Evolutionary conservation across 2,797 vertebrate genomes (phyloP).

Genomic region (Sebastes umbrosus): DNA sequence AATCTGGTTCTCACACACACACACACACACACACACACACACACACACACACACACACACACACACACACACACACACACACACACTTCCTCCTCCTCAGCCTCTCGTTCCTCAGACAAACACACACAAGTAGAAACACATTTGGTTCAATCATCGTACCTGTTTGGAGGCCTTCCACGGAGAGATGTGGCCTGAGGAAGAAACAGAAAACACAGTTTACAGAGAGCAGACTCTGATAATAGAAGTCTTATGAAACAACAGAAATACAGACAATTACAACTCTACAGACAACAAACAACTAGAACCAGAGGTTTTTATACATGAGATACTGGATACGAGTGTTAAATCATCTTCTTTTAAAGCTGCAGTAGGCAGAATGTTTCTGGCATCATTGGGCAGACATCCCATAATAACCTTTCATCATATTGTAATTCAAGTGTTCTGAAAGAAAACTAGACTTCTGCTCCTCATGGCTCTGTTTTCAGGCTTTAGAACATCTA

Average conservation of each 20-base stretch:
- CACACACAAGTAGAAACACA: conserved; percentile 14
- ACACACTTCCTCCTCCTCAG: background rate
- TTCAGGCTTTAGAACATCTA: too few species aligned
- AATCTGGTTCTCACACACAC: background rate
- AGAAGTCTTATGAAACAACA: background rate
- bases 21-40: conserved; percentile 5
- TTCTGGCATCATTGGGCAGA: too few species aligned
- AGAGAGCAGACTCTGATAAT: conserved; percentile 4
- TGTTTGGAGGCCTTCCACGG: conserved; percentile 98
- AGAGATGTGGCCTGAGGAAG: conserved; percentile 92
- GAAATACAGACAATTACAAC: background rate
- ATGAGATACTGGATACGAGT: background rate
- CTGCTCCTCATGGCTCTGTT: too few species aligned
- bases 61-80: conserved; percentile 14
- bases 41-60: background rate
- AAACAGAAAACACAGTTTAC: conserved; percentile 70
- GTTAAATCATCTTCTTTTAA: background rate
- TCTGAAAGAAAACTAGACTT: too few species aligned
- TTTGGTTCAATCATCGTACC: conserved; percentile 78
- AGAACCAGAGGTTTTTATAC: background rate
- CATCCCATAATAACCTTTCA: too few species aligned
- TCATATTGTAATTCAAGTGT: too few species aligned
- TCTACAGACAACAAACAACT: background rate
- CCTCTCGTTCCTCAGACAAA: background rate
- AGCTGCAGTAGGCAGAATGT: too few species aligned